Evolutionary conservation across 2,888 invertebrate genomes (phyloP), one percentile per base, ranked within the genome.

Genomic region (Theodoxus fluviatilis): DNA sequence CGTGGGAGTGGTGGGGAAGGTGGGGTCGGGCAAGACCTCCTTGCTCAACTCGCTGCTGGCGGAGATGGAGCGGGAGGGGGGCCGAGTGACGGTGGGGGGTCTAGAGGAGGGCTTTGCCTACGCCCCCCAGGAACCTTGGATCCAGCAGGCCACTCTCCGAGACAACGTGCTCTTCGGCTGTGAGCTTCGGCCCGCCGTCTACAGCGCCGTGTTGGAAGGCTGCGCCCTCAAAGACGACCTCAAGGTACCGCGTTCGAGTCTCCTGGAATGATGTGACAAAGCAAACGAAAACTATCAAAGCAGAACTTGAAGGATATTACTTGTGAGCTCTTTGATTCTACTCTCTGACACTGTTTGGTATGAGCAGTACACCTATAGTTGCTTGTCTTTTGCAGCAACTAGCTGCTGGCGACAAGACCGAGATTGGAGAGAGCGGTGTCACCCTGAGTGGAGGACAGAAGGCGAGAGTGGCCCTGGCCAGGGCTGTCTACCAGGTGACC

Each of bases 381-480:
- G n/a, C n/a, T n/a, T n/a, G n/a, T n/a, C n/a, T n/a, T 52, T 47
- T 75, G 40, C 74, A 89, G 85, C 81, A 82, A 1, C 83, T 91
- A 74, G 89, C 91, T 12, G 91, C 92, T n/a, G 93, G 93, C 78
- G 94, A 94, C 86, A 86, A 89, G 73, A 92, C 94, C 18, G 91
- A 92, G 75, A 92, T 97, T 15, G 96, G 96, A 0, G 97, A 98
- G 75, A 86, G 85, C 80, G 87, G 87, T 15, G 82, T 92, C 71
- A 94, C 95, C 1, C 88, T 99, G 43, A 97, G 96, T 77, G 98
- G 98, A 15, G 98, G 98, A 0, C 98, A 99, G 87, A 93, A 94
- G 76, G 93, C 94, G 1, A 90, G 98, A 76, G 90, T 90, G 9
- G 84, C 89, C 4, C 79, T 90, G 43, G 90, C 90, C n/a, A 82